Evolutionary conservation across 2,113 vertebrate genomes (phyloP), one percentile per base, ranked within the genome.

Genomic region (Eolophus roseicapilla): DNA sequence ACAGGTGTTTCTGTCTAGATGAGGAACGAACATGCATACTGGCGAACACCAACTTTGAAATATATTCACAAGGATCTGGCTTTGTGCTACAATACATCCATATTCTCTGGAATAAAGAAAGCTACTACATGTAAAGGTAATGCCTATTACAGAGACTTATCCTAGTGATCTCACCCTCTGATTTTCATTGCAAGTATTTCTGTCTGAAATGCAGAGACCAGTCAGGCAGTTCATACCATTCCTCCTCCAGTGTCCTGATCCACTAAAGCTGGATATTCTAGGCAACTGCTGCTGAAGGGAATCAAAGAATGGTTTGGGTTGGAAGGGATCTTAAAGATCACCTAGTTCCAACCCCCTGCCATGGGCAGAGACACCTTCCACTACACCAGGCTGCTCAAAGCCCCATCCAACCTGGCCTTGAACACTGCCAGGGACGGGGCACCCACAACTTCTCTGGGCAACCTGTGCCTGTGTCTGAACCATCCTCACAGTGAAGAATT

Each of bases 81-180:
- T 89, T 67, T 82, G 11, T 35, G n/a, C 31, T 83, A 46, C 0
- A 0, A 25, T 14, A 25, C 4, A 39, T 24, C 39, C 2, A 1
- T 46, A 29, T n/a, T 84, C 18, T 78, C 24, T 6, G 3, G 65
- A 88, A 73, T 19, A 86, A 68, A 17, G 24, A 62, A 68, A 89
- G 33, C 29, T 60, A 31, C 28, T 71, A 9, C 18, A 20, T 6
- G 17, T 35, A 55, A 80, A 64, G 16, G 39, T 62, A 89, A 47
- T 18, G 33, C 7, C 27, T 11, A 1, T 43, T 29, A 39, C 41
- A 88, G 43, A 60, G 23, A 27, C 37, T 75, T 73, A 39, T 3
- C 33, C 20, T 39, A 28, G 14, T 50, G 28, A 78, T 13, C 41
- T 85, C 14, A 82, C 11, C 12, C 20, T 65, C 49, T 62, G 39